phyloP scores from a whole-genome alignment of 1,140 invertebrate species.

The Ceratosolen solmsi region DNA sequence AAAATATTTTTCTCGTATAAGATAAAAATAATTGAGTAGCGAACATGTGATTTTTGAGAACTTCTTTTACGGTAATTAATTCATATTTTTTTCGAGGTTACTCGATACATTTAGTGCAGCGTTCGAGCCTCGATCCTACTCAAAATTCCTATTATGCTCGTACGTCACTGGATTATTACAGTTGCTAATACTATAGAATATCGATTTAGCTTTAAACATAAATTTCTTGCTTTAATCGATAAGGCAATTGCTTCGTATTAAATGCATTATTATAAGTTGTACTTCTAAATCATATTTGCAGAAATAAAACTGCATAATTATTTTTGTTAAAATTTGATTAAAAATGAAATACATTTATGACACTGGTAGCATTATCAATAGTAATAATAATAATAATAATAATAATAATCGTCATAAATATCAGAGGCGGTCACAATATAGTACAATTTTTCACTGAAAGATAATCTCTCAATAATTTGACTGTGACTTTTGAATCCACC shows the following conservation, averaged over 20 bases:
- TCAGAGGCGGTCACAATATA: not conserved
- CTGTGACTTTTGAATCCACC: not conserved
- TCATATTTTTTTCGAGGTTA: too few relatives aligned
- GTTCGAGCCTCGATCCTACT: not conserved
- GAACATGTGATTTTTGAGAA: not conserved
- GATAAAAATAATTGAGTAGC: too few relatives aligned
- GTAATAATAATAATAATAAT: not conserved
- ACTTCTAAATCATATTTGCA: not conserved
- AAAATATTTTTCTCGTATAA: too few relatives aligned
- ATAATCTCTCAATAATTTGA: conserved; percentile 62
- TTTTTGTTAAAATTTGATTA: not conserved
- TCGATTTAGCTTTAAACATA: conserved; percentile 17
- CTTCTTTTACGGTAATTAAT: not conserved
- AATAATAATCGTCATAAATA: not conserved
- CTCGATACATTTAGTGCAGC: too few relatives aligned
- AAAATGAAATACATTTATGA: not conserved
- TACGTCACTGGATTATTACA: conserved; percentile 1
- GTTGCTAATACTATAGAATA: conserved; percentile 12
- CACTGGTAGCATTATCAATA: not conserved
- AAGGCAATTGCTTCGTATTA: not conserved
- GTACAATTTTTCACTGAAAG: conserved; percentile 50
- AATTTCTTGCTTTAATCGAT: conserved; percentile 10
- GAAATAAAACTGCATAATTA: not conserved
- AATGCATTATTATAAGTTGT: not conserved
- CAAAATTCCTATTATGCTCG: not conserved